A percentile compares a stretch with the other conserved stretches of the same genome.
Conservation (phyloP, 2,888 invertebrate species). For the Homarus gammarus region DNA sequence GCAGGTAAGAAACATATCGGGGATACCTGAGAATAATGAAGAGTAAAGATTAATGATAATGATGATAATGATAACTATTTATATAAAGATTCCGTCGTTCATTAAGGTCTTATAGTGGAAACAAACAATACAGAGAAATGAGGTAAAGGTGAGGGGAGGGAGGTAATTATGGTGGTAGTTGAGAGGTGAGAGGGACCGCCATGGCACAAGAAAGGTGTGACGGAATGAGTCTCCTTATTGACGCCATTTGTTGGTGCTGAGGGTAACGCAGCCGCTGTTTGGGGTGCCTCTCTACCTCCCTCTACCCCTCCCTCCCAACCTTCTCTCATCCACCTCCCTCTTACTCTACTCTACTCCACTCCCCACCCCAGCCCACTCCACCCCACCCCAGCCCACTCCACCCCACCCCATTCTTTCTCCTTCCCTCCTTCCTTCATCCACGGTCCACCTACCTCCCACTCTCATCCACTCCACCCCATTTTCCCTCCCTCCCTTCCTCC, state of each 20-base stretch:
- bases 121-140: too few relatives aligned
- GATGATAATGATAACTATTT: too few relatives aligned
- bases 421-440: too few relatives aligned
- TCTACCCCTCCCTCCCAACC: constrained; percentile 4
- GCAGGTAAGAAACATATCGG: too few relatives aligned
- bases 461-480: too few relatives aligned
- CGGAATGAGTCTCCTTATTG: constrained; percentile 24
- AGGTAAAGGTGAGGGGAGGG: neutral
- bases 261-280: neutral
- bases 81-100: too few relatives aligned
- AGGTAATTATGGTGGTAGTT: too few relatives aligned
- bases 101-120: too few relatives aligned
- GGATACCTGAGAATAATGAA: too few relatives aligned
- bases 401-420: neutral
- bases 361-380: neutral
- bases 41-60: too few relatives aligned
- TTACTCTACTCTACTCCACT: neutral
- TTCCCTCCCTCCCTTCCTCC: too few relatives aligned
- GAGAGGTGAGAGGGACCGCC: neutral
- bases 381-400: neutral
- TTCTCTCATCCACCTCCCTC: constrained; percentile 20
- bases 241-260: constrained; percentile 27
- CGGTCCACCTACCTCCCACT: too few relatives aligned
- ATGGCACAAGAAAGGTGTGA: constrained; percentile 15
- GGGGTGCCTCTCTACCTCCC: neutral